Evolutionary conservation across 2,888 invertebrate species (phyloP), one percentile per base, ranked within the genome.

Genomic region (Brachycybe producta): DNA sequence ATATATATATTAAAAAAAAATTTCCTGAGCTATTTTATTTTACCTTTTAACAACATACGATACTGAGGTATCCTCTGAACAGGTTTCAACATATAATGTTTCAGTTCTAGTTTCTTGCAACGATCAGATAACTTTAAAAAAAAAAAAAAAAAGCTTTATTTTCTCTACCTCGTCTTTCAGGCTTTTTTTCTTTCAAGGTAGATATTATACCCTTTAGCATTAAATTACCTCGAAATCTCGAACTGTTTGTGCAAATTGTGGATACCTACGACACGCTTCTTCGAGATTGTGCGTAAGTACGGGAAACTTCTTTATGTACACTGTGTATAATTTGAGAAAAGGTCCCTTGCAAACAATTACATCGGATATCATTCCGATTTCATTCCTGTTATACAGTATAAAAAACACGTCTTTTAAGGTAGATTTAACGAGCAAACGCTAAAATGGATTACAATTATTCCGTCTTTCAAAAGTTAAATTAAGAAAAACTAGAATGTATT

Each of bases 41-140:
- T 28, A 52, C 52, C 49, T 62, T 75, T 73, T 17, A 79, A 65
- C 7, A 79, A 65, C 2, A 79, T 64, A 57, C 74, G 70, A 62
- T 79, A 79, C 61, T 78, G 76, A n/a, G 78, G 77, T 54, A 79
- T 73, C 60, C 79, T 66, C 61, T 79, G 79, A 50, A 79, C 75
- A 0, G 79, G 79, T 63, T 78, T 78, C 52, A 79, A 64, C 77
- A 79, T 77, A 58, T 75, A 77, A 66, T 78, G 77, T 43, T 73
- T 72, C 42, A 79, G 56, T 1, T 74, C 70, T 39, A 79, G 64
- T 58, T 73, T 74, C 48, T 67, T 65, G 60, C 73, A 73, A 21
- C 65, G 56, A 2, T 62, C 63, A n/a, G 60, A 59, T 13, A 55
- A 57, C 57, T 53, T 21, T 3, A 50, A 49, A 27, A 7, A 4